Conservation (phyloP, 2,888 invertebrate species). For the Agelastica alni region DNA sequence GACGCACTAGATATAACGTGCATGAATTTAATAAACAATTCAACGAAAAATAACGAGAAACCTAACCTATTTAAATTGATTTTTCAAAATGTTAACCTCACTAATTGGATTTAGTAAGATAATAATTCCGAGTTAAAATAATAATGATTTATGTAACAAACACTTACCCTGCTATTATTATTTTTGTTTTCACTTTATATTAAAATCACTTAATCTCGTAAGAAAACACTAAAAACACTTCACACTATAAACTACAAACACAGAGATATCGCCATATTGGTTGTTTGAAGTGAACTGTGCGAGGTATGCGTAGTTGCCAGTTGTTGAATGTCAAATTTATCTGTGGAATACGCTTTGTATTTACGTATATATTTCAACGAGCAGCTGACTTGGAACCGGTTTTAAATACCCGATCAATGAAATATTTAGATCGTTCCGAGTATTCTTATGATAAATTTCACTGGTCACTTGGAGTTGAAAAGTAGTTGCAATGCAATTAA, state of each 20-base stretch:
- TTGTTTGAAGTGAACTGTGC: conserved; percentile 30
- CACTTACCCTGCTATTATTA: conserved; percentile 6
- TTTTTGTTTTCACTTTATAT: conserved; percentile 11
- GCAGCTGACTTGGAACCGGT: too few relatives aligned
- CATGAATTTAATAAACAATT: conserved; percentile 2
- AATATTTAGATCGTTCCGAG: too few relatives aligned
- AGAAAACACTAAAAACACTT: conserved; percentile 20
- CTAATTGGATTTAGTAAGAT: conserved; percentile 10
- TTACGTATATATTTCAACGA: too few relatives aligned
- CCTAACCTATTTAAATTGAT: conserved; percentile 14
- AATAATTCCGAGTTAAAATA: conserved; percentile 4
- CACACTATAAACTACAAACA: conserved; percentile 33
- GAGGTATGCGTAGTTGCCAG: conserved; percentile 19
- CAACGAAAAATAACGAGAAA: conserved; percentile 2
- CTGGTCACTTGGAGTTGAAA: too few relatives aligned
- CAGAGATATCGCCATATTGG: conserved; percentile 44
- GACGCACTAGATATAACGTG: background rate
- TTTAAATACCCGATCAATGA: too few relatives aligned
- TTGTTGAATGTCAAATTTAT: background rate
- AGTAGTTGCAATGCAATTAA: too few relatives aligned
- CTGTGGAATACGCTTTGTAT: background rate
- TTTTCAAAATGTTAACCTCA: conserved; percentile 21
- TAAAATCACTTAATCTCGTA: conserved; percentile 23
- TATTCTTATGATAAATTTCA: too few relatives aligned
- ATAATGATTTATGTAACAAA: background rate